These are phyloP conservation scores for Indicator maculatus DNA, from an alignment of 2,113 vertebrate species.

Conservation along the genomic window DNA sequence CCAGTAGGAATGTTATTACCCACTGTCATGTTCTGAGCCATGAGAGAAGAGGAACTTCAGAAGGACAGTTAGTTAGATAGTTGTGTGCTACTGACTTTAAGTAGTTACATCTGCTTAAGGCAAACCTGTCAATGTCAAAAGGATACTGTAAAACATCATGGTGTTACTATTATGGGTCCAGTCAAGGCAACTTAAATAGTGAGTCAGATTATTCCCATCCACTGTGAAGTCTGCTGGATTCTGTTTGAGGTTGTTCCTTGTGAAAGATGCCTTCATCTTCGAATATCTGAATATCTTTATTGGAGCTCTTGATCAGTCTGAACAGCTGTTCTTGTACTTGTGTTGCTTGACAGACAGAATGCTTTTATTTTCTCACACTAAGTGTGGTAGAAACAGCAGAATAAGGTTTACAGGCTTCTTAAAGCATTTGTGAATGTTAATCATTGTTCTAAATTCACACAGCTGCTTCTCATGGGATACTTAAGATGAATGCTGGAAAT, in stretches of 20 bases:
- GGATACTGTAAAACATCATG: neutral
- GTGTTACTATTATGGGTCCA: neutral
- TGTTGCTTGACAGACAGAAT: neutral
- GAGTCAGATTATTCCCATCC: neutral
- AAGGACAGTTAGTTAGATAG: neutral
- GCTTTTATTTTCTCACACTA: neutral
- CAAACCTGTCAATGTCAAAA: neutral
- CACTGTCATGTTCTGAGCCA: neutral
- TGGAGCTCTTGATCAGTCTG: neutral
- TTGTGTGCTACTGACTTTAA: neutral
- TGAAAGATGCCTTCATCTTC: neutral
- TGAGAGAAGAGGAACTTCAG: neutral
- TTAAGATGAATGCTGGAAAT: neutral
- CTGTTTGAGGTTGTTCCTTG: neutral
- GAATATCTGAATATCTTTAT: neutral
- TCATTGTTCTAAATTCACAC: neutral
- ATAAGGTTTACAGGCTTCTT: neutral
- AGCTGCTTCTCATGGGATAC: neutral
- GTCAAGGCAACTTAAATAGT: neutral
- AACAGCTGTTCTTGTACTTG: neutral
- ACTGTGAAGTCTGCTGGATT: neutral
- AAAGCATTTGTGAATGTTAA: neutral
- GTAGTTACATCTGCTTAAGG: neutral
- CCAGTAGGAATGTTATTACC: neutral
- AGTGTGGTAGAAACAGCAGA: neutral